Percentiles rank a stretch among this genome's conserved stretches.
Conservation (phyloP, 1,140 invertebrate species). For the Bradysia coprophila region DNA sequence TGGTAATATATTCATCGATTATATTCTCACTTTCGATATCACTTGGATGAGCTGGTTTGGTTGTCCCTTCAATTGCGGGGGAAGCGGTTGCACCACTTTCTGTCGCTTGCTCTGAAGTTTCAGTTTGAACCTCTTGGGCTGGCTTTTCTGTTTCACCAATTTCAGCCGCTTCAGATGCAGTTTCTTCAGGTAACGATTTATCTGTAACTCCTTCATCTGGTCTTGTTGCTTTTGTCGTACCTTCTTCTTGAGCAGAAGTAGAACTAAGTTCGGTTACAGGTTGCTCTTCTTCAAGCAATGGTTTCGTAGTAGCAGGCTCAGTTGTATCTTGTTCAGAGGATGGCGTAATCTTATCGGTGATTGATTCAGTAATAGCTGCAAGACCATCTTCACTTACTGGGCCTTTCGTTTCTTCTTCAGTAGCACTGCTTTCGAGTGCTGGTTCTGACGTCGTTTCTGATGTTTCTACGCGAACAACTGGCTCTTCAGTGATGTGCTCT, state of each 20-base stretch:
- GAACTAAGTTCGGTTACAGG: not conserved
- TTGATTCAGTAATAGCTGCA: slow-evolving; percentile 7
- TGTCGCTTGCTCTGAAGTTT: slow-evolving; percentile 2
- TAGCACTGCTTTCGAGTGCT: not conserved
- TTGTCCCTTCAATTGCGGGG: not conserved
- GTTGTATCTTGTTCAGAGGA: slow-evolving; percentile 3
- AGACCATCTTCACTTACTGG: slow-evolving; percentile 4
- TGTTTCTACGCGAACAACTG: too few relatives aligned
- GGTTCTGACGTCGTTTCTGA: slow-evolving; percentile 4
- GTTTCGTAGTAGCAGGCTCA: not conserved
- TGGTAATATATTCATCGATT: too few relatives aligned
- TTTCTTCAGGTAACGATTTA: slow-evolving; percentile 3
- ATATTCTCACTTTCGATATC: too few relatives aligned
- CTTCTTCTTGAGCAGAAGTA: not conserved
- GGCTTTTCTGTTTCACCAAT: slow-evolving; percentile 4
- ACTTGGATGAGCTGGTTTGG: too few relatives aligned
- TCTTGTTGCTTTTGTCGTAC: not conserved
- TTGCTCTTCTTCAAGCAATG: not conserved
- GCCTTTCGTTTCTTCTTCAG: slow-evolving; percentile 2
- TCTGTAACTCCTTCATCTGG: not conserved
- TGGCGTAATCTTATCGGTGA: slow-evolving; percentile 3
- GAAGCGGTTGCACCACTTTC: not conserved
- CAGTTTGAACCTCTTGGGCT: slow-evolving; percentile 1
- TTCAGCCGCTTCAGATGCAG: slow-evolving; percentile 5
- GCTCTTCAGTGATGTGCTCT: too few relatives aligned